phyloP scores from a whole-genome alignment of 2,797 vertebrate genomes.

The Brachyalestes nurse region DNA sequence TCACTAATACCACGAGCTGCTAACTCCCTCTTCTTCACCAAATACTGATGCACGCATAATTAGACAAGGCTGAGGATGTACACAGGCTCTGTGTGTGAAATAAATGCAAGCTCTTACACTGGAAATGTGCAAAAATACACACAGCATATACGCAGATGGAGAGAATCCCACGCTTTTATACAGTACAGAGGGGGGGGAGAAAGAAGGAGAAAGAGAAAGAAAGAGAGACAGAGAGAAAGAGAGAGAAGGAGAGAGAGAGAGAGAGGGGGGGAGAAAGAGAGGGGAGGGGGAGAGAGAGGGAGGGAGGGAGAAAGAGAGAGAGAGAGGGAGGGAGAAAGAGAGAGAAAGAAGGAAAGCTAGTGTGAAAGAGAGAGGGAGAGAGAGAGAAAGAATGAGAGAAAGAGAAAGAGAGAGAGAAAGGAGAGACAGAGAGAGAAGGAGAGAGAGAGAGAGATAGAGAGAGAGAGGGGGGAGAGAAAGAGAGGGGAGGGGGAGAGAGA shows the following conservation, averaged over 20 bases:
- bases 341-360: too few species aligned
- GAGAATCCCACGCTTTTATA: not conserved
- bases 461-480: not conserved
- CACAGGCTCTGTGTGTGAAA: constrained; percentile 54
- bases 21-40: constrained; percentile 75
- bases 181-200: not conserved
- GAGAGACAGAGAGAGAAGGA: too few species aligned
- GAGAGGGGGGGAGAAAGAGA: not conserved
- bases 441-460: too few species aligned
- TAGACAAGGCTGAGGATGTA: constrained; percentile 62
- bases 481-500: not conserved
- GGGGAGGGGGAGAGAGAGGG: too few species aligned
- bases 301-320: too few species aligned
- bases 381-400: too few species aligned
- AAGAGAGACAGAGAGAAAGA: not conserved
- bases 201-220: too few species aligned
- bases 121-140: not conserved
- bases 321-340: too few species aligned
- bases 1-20: constrained; percentile 68
- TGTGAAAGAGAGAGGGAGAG: not conserved
- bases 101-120: not conserved
- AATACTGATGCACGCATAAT: constrained; percentile 78
- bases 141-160: constrained; percentile 3
- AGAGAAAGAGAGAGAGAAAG: not conserved
- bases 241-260: too few species aligned